Evolutionary conservation across 2,113 vertebrate genomes (phyloP).

Genomic region (Potamarius usumacintae): DNA sequence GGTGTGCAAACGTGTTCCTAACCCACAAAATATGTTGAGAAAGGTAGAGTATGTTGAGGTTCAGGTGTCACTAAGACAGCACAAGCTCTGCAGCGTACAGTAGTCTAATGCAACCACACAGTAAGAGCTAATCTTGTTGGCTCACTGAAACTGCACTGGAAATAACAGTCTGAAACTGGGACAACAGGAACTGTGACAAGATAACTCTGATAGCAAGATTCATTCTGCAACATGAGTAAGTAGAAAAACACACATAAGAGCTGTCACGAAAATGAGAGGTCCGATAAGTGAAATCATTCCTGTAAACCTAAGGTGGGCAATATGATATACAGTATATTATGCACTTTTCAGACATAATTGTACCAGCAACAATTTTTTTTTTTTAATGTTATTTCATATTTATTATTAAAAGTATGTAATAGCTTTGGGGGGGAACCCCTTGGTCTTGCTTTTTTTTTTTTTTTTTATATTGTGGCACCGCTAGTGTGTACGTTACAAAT

Average conservation of each 20-base stretch:
- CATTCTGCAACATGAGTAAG: neutral
- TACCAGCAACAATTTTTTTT: neutral
- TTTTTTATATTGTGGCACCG: neutral
- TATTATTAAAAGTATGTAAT: neutral
- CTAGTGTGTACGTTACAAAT: neutral
- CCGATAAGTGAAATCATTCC: neutral
- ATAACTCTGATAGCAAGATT: neutral
- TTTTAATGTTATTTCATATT: neutral
- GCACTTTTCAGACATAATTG: neutral
- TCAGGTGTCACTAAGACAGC: neutral
- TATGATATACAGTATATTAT: neutral
- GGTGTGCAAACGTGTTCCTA: neutral
- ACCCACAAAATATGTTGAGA: neutral
- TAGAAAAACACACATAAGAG: neutral
- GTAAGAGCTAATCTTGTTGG: neutral
- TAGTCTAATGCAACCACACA: neutral
- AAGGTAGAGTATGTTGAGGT: neutral
- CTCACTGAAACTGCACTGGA: neutral
- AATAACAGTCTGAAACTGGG: conserved; percentile 17
- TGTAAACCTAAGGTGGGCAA: neutral
- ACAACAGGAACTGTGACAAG: conserved; percentile 31
- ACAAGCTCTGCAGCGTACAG: neutral
- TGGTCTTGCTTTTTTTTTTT: neutral
- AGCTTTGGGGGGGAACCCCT: neutral
- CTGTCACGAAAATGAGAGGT: neutral